A percentile compares a stretch with the other conserved stretches of the same genome.
These are phyloP conservation scores for Cephalophus harveyi DNA, from an alignment of 2,113 vertebrate genomes.

Conservation along the genomic window DNA sequence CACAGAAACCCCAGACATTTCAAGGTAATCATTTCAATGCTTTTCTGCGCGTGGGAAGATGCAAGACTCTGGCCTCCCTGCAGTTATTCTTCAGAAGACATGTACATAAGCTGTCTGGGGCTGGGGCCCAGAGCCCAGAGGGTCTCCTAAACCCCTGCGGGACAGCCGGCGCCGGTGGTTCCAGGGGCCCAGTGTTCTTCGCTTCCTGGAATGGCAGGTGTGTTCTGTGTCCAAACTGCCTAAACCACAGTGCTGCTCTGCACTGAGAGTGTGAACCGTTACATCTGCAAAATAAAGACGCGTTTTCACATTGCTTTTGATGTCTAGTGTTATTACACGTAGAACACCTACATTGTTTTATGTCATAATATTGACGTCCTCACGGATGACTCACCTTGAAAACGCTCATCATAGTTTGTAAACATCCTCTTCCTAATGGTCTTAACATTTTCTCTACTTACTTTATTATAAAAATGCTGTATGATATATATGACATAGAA, in stretches of 20 bases:
- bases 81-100: not conserved
- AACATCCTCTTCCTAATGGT: not conserved
- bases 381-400: not conserved
- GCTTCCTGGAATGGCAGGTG: rapidly evolving
- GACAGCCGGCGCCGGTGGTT: rapidly evolving
- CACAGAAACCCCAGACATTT: not conserved
- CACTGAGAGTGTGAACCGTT: not conserved
- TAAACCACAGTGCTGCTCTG: not conserved
- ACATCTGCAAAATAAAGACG: not conserved
- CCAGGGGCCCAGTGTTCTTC: rapidly evolving
- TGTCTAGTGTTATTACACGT: not conserved
- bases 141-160: rapidly evolving
- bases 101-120: not conserved
- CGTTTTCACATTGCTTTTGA: not conserved
- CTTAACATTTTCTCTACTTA: not conserved
- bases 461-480: not conserved
- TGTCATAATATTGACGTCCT: not conserved
- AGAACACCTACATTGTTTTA: not conserved
- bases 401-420: not conserved
- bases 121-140: not conserved
- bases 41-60: not conserved
- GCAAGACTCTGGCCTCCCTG: not conserved
- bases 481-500: not conserved
- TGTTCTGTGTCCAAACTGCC: not conserved
- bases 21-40: not conserved